A percentile compares a stretch with the other conserved stretches of the same genome.
These are phyloP conservation scores for Orchesella flavescens DNA, from an alignment of 2,888 invertebrate genomes.

Conservation along the genomic window DNA sequence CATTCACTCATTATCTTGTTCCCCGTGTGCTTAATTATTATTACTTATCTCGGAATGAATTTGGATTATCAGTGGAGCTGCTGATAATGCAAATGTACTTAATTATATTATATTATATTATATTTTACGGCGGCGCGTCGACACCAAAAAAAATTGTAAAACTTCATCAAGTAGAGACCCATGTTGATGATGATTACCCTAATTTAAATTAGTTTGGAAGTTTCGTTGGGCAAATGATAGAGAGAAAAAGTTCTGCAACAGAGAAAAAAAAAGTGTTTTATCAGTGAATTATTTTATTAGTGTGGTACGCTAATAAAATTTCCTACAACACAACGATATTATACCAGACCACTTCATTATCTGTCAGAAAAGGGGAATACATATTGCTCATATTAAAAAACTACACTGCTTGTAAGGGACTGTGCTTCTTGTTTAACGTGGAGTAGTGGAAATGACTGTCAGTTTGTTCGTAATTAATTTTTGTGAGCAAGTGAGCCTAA, in stretches of 20 bases:
- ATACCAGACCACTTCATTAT: constrained; percentile 47
- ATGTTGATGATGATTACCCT: neutral
- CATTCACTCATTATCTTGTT: neutral
- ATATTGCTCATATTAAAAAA: too few species aligned
- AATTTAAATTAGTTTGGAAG: constrained; percentile 37
- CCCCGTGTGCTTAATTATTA: constrained; percentile 35
- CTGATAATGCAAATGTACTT: constrained; percentile 31
- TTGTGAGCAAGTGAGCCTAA: too few species aligned
- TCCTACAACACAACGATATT: too few species aligned
- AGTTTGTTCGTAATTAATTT: neutral
- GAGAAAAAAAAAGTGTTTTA: constrained; percentile 25
- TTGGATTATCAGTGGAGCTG: constrained; percentile 44
- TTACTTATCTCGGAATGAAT: constrained; percentile 20
- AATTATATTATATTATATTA: constrained; percentile 9
- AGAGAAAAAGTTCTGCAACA: constrained; percentile 10
- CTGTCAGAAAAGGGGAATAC: constrained; percentile 14
- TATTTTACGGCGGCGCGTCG: neutral
- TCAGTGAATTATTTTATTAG: constrained; percentile 45
- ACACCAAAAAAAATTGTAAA: constrained; percentile 19
- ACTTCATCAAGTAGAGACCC: constrained; percentile 14
- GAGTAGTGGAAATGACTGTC: neutral
- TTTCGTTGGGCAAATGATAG: neutral
- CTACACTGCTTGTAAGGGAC: too few species aligned
- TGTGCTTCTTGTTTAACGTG: too few species aligned
- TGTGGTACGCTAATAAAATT: constrained; percentile 31